phyloP scores from a whole-genome alignment of 2,888 invertebrate species.

The Ichneumoninae sp. region DNA sequence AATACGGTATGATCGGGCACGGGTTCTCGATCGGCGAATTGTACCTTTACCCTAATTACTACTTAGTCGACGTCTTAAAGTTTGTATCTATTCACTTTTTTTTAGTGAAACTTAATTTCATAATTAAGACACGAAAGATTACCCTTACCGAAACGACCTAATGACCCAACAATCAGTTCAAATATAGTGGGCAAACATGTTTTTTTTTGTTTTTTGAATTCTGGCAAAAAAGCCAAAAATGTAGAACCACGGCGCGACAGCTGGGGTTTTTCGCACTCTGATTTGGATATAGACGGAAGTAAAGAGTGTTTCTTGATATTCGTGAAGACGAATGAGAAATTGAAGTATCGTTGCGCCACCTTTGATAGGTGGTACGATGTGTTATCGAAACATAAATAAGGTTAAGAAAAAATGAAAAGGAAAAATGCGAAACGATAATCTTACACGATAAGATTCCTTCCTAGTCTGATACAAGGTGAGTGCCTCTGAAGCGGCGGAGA shows the following conservation, averaged over 20 bases:
- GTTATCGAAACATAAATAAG: neutral
- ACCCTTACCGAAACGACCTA: neutral
- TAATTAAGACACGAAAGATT: neutral
- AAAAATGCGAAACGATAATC: neutral
- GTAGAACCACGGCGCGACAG: neutral
- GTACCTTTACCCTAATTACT: neutral
- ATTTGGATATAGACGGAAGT: neutral
- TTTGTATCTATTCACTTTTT: neutral
- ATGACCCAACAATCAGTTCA: neutral
- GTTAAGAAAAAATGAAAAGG: neutral
- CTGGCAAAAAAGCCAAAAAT: neutral
- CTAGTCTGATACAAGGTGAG: conserved; percentile 8
- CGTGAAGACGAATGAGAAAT: neutral
- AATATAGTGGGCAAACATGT: neutral
- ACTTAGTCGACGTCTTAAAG: neutral
- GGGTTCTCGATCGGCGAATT: neutral
- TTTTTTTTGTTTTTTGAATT: neutral
- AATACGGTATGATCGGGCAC: neutral
- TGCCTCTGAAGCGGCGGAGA: neutral
- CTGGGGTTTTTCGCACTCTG: neutral
- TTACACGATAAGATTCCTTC: conserved; percentile 11
- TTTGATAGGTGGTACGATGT: neutral
- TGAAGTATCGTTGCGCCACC: neutral
- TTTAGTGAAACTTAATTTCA: neutral
- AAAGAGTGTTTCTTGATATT: conserved; percentile 2